Evolutionary conservation across 2,797 vertebrate species (phyloP), one percentile per base, ranked within the genome.

Genomic region (Cottoperca gobio): DNA sequence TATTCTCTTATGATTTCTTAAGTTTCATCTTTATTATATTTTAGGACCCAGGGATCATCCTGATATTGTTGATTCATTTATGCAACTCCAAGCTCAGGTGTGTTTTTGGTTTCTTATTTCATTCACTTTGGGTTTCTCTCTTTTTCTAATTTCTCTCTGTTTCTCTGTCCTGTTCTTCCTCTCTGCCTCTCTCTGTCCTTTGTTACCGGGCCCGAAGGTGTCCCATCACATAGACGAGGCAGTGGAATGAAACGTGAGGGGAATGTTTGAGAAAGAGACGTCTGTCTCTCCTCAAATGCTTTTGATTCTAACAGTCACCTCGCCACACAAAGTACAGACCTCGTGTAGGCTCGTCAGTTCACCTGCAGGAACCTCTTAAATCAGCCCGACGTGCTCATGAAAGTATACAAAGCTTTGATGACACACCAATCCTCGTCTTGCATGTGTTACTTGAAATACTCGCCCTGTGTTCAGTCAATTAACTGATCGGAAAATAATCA

Each of bases 21-120:
- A 99, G 98, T 99, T 99, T 98, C 98, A 99, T 99, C 97, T 99
- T 99, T 99, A 99, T 99, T 99, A 99, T 99, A 99, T 99, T 99
- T 98, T 99, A 99, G 98, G 98, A 97, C 98, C 98, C 98, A 99
- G 98, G 98, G 97, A 99, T 99, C 98, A 99, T 99, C 98, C 98
- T 99, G 98, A 99, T 99, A 99, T 99, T 99, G 98, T 99, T 99
- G 98, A 99, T 99, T 99, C 98, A 99, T 99, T 99, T 99, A 99
- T 99, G 98, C 98, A 99, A 98, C 98, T 99, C 97, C 98, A 99
- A 97, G 97, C 98, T 99, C 98, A 99, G 98, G 98, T 99, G 97
- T 99, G 98, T 99, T 99, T 95, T 99, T 99, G 96, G 97, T 99
- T 99, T 96, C 96, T 99, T 99, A 98, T 99, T 96, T 99, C 98